Conservation (phyloP, 2,113 vertebrate genomes). For the Periophthalmodon schlosseri region DNA sequence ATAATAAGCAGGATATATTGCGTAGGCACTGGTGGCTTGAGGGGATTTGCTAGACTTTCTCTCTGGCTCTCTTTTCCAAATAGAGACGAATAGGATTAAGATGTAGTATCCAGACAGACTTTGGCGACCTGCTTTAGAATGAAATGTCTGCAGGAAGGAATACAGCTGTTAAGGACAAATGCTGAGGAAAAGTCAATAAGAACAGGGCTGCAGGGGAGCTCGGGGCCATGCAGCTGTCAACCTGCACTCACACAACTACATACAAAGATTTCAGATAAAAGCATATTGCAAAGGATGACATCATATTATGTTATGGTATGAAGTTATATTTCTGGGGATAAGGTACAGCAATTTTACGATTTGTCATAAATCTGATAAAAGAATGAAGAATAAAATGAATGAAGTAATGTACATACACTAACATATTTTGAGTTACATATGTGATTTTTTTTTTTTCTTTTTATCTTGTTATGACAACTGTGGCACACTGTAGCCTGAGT, state of each 20-base stretch:
- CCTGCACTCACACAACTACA: slow-evolving; percentile 13
- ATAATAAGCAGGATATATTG: not conserved
- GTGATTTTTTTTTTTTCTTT: no score
- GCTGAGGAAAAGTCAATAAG: slow-evolving; percentile 39
- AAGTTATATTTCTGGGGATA: not conserved
- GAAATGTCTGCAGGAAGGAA: slow-evolving; percentile 16
- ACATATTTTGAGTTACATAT: no score
- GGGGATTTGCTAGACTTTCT: not conserved
- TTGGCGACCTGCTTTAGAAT: slow-evolving; percentile 1
- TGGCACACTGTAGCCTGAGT: no score
- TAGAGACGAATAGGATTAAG: not conserved
- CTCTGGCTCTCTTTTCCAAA: not conserved
- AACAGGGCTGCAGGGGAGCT: slow-evolving; percentile 31
- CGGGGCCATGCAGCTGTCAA: slow-evolving; percentile 33
- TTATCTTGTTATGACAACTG: no score
- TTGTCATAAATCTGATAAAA: no score
- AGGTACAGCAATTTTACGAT: no score
- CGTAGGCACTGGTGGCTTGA: not conserved
- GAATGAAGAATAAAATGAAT: no score
- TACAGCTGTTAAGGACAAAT: slow-evolving; percentile 26
- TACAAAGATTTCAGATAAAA: not conserved
- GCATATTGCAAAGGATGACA: not conserved
- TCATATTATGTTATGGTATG: not conserved
- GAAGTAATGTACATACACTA: no score
- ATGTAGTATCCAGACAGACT: slow-evolving; percentile 4